These are phyloP conservation scores for Etheostoma perlongum DNA, from an alignment of 2,797 vertebrate genomes.

Conservation along the genomic window DNA sequence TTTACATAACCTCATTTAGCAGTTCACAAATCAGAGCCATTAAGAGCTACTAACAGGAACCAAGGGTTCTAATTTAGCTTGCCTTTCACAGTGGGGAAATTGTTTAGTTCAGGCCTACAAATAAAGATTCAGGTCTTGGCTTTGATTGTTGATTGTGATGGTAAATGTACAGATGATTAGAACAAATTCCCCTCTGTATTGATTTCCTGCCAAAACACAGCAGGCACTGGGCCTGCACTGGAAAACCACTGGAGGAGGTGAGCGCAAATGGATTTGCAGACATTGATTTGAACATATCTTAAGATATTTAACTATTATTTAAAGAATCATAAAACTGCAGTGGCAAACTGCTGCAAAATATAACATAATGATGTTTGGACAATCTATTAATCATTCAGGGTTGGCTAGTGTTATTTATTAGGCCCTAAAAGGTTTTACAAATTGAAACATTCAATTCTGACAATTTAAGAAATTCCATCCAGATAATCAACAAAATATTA, in stretches of 20 bases:
- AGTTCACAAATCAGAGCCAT: conserved; percentile 99
- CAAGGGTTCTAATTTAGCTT: conserved; percentile 99
- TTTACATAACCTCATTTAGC: conserved; percentile 99
- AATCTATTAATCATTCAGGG: not conserved
- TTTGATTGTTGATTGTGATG: conserved; percentile 99
- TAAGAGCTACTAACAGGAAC: conserved; percentile 99
- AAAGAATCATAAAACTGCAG: conserved; percentile 22
- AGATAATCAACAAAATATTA: not conserved
- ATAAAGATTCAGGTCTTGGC: conserved; percentile 99
- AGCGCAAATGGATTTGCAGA: conserved; percentile 42
- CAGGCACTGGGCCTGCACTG: conserved; percentile 94
- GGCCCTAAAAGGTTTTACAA: not conserved
- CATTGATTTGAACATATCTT: conserved; percentile 51
- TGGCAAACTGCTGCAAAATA: not conserved
- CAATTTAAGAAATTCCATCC: not conserved
- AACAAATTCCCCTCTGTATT: conserved; percentile 98
- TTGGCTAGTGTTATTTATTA: not conserved
- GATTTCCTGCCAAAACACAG: conserved; percentile 99
- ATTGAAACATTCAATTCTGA: not conserved
- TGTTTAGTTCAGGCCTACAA: conserved; percentile 99
- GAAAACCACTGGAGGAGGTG: conserved; percentile 57
- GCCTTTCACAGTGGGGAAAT: conserved; percentile 99
- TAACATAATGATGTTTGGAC: conserved; percentile 3
- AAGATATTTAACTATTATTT: conserved; percentile 29
- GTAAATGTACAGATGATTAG: conserved; percentile 99